Percentiles rank a stretch among this genome's conserved stretches.
These are phyloP conservation scores for Tipula unca DNA, from an alignment of 2,888 invertebrate genomes.

Conservation along the genomic window DNA sequence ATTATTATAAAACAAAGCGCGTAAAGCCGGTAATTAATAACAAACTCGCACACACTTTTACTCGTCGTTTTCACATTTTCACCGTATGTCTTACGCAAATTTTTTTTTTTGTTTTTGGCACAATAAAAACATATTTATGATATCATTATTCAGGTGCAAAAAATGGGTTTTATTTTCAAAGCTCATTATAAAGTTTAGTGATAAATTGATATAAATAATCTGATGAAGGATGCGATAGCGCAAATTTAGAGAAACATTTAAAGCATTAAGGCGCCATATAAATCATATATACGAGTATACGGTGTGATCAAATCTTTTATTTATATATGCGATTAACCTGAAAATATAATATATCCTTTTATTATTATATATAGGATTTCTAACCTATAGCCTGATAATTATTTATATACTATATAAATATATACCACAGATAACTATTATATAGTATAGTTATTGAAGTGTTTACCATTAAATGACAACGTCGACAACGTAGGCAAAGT, in stretches of 20 bases:
- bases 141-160: background rate
- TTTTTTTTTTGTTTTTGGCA: no score
- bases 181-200: background rate
- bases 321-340: no score
- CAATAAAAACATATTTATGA: background rate
- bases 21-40: background rate
- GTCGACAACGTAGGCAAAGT: no score
- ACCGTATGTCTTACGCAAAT: background rate
- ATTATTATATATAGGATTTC: no score
- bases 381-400: no score
- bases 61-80: background rate
- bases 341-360: no score
- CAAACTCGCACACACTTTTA: background rate
- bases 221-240: background rate
- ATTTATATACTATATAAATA: no score
- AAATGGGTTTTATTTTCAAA: constrained; percentile 3
- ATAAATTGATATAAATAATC: background rate
- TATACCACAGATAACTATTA: no score
- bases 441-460: no score
- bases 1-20: background rate
- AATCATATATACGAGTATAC: no score
- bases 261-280: background rate
- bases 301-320: no score
- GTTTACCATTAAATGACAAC: no score
- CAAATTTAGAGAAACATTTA: background rate